Base-by-base conservation (phyloP, 2,888 invertebrate species). In the Cantharis nigra region DNA sequence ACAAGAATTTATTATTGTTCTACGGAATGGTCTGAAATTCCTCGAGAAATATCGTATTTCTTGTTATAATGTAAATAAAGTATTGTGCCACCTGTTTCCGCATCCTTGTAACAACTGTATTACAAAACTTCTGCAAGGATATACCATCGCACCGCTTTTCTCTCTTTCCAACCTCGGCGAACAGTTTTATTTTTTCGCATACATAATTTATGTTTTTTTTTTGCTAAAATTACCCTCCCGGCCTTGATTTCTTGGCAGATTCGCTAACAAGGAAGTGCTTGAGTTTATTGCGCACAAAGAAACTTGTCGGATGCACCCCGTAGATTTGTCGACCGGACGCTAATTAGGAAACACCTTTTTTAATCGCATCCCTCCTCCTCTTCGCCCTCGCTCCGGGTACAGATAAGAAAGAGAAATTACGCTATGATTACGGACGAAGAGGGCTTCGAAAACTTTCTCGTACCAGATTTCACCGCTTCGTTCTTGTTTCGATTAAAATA, bases 1-100 rank as follows among this genome's bases (percentile, higher is more conserved):
- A 7, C 18, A 14, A 65, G 65, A 67, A 67, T 67, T 67, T 67
- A 67, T 67, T 67, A 67, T 67, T 67, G 65, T 67, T 67, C n/a
- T 23, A 67, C 65, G 26, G 65, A 67, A 64, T 49, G 67, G 30
- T 71, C 71, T 75, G 26, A 75, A 75, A 69, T 69, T 18, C 69
- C 63, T 28, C 71, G 63, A 75, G 69, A 75, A 71, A 75, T 75
- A 75, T 75, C 30, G 75, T 75, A 63, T 67, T 67, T 65, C 71
- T 28, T 63, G 69, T 72, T 63, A 62, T 75, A 72, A 75, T 75
- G 71, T 72, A 71, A 71, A 75, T 75, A 75, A 75, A 75, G 67
- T 71, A 69, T 62, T 67, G 71, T 71, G 63, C 74, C 74, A 75
- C 75, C 75, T 75, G 75, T 75, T 75, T 75, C 75, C 71, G 71